A percentile compares a stretch with the other conserved stretches of the same genome.
These are phyloP conservation scores for Microtus oregoni DNA, from an alignment of 2,113 vertebrate species.

Conservation along the genomic window DNA sequence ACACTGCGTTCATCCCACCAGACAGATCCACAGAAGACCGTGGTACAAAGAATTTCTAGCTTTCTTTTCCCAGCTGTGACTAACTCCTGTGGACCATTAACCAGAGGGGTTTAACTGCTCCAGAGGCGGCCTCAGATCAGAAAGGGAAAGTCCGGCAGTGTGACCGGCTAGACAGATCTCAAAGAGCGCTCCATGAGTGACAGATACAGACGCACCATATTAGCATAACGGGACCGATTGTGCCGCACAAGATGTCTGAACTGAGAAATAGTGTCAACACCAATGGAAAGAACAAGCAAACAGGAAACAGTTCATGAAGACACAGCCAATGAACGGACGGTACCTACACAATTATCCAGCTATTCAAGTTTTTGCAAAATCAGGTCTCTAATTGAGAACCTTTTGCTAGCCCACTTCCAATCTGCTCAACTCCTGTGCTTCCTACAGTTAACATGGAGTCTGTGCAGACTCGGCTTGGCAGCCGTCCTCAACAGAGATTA, in stretches of 20 bases:
- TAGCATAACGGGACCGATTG: not conserved
- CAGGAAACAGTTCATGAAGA: slow-evolving; percentile 28
- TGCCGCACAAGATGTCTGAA: not conserved
- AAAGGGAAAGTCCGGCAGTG: not conserved
- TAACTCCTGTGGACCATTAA: not conserved
- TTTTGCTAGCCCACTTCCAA: not conserved
- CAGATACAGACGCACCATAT: not conserved
- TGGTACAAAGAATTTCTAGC: not conserved
- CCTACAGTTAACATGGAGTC: slow-evolving; percentile 18
- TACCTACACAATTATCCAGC: slow-evolving; percentile 8
- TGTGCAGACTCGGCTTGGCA: slow-evolving; percentile 11
- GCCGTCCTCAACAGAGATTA: slow-evolving; percentile 57
- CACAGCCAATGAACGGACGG: not conserved
- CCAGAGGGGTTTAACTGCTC: not conserved
- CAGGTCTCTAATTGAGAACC: slow-evolving; percentile 16
- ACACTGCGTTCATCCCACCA: not conserved
- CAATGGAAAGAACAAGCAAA: not conserved
- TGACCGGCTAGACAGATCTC: not conserved
- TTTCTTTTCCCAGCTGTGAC: slow-evolving; percentile 7
- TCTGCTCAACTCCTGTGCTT: slow-evolving; percentile 11
- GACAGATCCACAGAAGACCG: not conserved
- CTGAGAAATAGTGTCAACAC: not conserved
- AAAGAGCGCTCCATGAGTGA: not conserved
- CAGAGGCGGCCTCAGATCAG: not conserved
- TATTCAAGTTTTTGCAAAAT: slow-evolving; percentile 42